Conservation (phyloP, 2,888 invertebrate genomes). For the Lamproptera curius region DNA sequence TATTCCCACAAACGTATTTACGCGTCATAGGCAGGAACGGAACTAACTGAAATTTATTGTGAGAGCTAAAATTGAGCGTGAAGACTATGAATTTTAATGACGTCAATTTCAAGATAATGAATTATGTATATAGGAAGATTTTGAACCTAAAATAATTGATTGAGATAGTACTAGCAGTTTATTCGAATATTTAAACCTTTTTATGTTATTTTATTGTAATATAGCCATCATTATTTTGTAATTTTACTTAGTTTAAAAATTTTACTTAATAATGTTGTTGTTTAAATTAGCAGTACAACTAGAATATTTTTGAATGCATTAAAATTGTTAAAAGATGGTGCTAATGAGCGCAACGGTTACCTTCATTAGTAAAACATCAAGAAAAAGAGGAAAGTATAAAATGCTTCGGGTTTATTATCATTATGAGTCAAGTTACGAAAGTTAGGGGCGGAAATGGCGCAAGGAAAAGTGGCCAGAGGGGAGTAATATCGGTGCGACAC, state of each 20-base stretch:
- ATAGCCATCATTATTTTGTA: too few relatives aligned
- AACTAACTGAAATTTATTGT: not conserved
- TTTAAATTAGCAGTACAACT: not conserved
- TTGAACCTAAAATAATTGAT: too few relatives aligned
- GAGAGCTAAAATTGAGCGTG: not conserved
- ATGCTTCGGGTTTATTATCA: constrained; percentile 66
- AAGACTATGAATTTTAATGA: not conserved
- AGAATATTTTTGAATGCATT: not conserved
- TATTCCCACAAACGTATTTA: not conserved
- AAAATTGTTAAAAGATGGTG: constrained; percentile 5
- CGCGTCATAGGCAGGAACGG: not conserved
- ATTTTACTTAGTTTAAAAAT: too few relatives aligned
- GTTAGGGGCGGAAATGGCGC: constrained; percentile 68
- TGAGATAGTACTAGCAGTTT: too few relatives aligned
- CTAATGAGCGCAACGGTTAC: constrained; percentile 45
- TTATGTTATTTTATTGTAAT: too few relatives aligned
- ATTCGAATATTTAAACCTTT: too few relatives aligned
- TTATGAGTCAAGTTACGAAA: constrained; percentile 65
- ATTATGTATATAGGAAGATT: too few relatives aligned
- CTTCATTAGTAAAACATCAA: constrained; percentile 53
- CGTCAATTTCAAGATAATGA: too few relatives aligned
- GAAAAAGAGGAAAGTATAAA: constrained; percentile 54
- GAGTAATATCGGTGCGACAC: constrained; percentile 40
- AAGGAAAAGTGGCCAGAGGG: constrained; percentile 38
- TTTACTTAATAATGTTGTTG: not conserved